These are phyloP conservation scores for Himantopus leucocephalus DNA, from an alignment of 2,113 vertebrate species.

Conservation along the genomic window DNA sequence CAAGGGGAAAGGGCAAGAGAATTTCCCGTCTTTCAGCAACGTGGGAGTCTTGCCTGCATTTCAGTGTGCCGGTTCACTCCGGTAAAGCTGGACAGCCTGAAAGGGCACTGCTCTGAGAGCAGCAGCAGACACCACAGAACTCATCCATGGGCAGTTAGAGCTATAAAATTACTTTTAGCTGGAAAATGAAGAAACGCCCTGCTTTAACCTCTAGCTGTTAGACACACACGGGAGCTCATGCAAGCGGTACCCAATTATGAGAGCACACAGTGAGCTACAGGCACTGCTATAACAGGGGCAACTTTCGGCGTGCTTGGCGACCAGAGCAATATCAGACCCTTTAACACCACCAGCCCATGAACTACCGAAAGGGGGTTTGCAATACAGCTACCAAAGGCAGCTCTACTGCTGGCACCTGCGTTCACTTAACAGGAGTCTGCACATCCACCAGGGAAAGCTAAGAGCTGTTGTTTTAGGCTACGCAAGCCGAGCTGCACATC, in stretches of 20 bases:
- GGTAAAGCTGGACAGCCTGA: accelerated
- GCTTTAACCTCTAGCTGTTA: neutral
- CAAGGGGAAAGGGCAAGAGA: neutral
- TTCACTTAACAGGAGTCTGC: neutral
- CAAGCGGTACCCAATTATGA: too few species aligned
- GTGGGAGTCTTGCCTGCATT: neutral
- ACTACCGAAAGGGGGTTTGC: neutral
- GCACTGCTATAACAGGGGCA: neutral
- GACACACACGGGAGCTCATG: accelerated
- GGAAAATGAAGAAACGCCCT: neutral
- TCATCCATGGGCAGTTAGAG: neutral
- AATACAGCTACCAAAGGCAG: neutral
- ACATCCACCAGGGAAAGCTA: too few species aligned
- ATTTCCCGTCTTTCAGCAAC: neutral
- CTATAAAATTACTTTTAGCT: neutral
- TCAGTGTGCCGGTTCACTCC: accelerated
- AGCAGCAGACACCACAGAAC: neutral
- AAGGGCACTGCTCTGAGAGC: neutral
- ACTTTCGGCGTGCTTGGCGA: neutral
- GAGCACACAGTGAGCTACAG: too few species aligned
- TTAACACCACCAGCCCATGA: neutral
- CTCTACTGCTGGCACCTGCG: neutral
- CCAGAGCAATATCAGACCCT: neutral
- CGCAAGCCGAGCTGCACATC: accelerated
- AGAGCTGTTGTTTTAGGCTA: neutral